These are phyloP conservation scores for Cryptus armator DNA, from an alignment of 2,888 invertebrate species.

Conservation along the genomic window DNA sequence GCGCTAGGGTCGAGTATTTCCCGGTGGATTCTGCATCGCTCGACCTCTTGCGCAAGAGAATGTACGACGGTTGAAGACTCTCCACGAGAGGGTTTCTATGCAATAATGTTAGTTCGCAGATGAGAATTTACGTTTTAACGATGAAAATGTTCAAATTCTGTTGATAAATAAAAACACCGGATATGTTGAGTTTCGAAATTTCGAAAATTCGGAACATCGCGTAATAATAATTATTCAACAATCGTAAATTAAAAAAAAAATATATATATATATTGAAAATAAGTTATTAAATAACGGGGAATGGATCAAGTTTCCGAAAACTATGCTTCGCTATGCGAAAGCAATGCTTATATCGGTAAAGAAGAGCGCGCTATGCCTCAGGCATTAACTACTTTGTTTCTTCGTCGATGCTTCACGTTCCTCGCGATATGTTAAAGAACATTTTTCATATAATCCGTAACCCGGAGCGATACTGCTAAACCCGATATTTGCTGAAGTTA, in stretches of 20 bases:
- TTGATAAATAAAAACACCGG: neutral
- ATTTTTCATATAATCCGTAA: neutral
- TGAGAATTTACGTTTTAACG: constrained; percentile 14
- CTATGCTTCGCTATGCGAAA: neutral
- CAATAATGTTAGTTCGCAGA: constrained; percentile 26
- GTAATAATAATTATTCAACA: neutral
- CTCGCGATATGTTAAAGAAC: neutral
- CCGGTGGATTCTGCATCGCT: constrained; percentile 47
- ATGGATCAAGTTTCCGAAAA: neutral
- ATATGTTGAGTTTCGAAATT: neutral
- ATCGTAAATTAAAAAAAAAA: neutral
- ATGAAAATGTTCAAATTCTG: neutral
- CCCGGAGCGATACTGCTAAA: neutral
- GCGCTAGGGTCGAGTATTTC: constrained; percentile 60
- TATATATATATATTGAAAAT: neutral
- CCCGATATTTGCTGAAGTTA: neutral
- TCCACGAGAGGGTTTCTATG: neutral
- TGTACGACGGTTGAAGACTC: constrained; percentile 42
- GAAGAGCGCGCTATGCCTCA: neutral
- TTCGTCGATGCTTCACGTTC: neutral
- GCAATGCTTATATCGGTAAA: neutral
- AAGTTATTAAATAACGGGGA: neutral
- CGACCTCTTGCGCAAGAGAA: constrained; percentile 31
- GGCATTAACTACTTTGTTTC: neutral
- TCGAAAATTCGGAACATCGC: neutral